Percentiles rank a stretch among this genome's conserved stretches.
These are phyloP conservation scores for Incurvaria masculella DNA, from an alignment of 2,888 invertebrate genomes.

Conservation along the genomic window DNA sequence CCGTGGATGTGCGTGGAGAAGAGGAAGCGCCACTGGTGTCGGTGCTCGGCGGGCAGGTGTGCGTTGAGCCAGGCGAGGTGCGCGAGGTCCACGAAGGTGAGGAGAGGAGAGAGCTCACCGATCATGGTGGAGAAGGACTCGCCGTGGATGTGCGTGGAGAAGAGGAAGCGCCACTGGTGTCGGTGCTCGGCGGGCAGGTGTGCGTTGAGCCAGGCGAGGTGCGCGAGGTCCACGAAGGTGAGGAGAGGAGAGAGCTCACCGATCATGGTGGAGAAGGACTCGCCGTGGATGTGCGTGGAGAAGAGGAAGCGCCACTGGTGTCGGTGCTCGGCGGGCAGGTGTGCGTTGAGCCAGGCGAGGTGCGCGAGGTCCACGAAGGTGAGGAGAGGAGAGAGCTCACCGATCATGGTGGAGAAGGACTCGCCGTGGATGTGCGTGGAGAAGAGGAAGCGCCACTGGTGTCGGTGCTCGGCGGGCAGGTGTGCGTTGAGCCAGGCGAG, in stretches of 20 bases:
- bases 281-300: slow-evolving; percentile 84
- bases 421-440: slow-evolving; percentile 86
- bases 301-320: slow-evolving; percentile 85
- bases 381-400: no score
- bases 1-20: slow-evolving; percentile 87
- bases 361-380: slow-evolving; percentile 69
- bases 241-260: no score
- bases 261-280: slow-evolving; percentile 82
- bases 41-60: slow-evolving; percentile 70
- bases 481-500: slow-evolving; percentile 76
- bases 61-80: slow-evolving; percentile 78
- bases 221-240: slow-evolving; percentile 68
- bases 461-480: slow-evolving; percentile 69
- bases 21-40: slow-evolving; percentile 81
- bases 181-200: slow-evolving; percentile 73
- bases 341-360: slow-evolving; percentile 74
- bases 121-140: slow-evolving; percentile 86
- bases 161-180: slow-evolving; percentile 82
- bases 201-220: slow-evolving; percentile 75
- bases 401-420: slow-evolving; percentile 81
- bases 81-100: slow-evolving; percentile 66
- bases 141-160: slow-evolving; percentile 83
- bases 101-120: no score
- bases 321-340: slow-evolving; percentile 71
- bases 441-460: slow-evolving; percentile 85